Evolutionary conservation across 2,797 vertebrate genomes (phyloP), one percentile per base, ranked within the genome.

Genomic region (Hybognathus amarus): DNA sequence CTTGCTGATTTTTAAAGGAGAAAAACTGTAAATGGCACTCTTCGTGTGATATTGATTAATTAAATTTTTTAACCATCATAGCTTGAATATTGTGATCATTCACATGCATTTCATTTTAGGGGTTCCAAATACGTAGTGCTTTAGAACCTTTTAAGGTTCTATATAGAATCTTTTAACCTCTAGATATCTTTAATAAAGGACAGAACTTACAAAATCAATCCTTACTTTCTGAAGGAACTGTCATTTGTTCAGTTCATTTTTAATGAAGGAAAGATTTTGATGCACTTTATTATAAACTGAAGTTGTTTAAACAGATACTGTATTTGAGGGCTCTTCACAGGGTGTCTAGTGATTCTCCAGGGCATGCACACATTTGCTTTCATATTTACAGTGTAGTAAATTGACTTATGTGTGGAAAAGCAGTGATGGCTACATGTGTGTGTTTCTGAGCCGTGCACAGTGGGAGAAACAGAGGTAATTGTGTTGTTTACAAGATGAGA

Each of bases 401-500:
- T 27, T 70, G 54, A 17, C 24, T 40, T 17, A n/a, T 61, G 36
- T 22, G 15, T 69, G 54, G 24, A 63, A 45, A 22, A 38, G 45
- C 22, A 15, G 47, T 59, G 33, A 42, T 69, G 33, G 33, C 38
- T 69, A 7, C 27, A 30, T 70, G 13, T 69, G 20, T 47, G 50
- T 20, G 52, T 56, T 76, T 61, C 33, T 42, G 56, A 77, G 56
- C 8, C 24, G 18, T 30, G 24, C 52, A 54, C 47, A 52, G 56
- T 15, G 74, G 15, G 73, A 56, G 33, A 61, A 30, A 54, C 33
- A 36, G 42, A 67, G 20, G 42, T 67, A 50, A 36, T 79, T 20
- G 18, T 79, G 63, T 10, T 67, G 42, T 79, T 79, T 79, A 67
- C 30, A 13, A 50, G 33, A 67, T 12, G 30, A 67, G 30, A n/a